phyloP scores from a whole-genome alignment of 2,888 invertebrate genomes.

The Aspidapion aeneum region DNA sequence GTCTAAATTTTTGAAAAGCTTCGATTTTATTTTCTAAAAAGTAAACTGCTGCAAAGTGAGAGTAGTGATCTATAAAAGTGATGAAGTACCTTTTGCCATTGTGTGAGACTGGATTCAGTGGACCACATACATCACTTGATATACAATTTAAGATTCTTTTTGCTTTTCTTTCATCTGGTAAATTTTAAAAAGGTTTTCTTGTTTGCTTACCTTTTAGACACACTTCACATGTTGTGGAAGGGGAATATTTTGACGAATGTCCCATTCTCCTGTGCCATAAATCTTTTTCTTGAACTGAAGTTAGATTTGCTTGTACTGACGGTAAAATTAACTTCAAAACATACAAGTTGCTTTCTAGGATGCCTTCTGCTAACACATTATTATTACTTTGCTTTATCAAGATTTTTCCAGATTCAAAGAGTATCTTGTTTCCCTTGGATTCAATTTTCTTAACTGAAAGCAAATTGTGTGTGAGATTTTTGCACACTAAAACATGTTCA shows the following conservation, averaged over 20 bases:
- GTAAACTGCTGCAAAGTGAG: too few species aligned
- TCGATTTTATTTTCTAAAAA: too few species aligned
- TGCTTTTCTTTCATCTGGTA: background rate
- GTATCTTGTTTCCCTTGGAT: background rate
- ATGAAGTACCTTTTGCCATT: too few species aligned
- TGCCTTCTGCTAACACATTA: background rate
- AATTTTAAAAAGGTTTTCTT: background rate
- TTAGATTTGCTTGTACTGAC: background rate
- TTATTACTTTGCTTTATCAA: background rate
- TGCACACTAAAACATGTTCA: background rate
- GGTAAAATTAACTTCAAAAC: background rate
- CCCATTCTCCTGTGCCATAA: background rate
- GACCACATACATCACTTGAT: background rate
- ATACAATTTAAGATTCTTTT: background rate
- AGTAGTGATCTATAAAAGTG: too few species aligned
- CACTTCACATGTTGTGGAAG: background rate
- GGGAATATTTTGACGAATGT: background rate
- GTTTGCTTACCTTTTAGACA: background rate
- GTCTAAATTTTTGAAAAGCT: too few species aligned
- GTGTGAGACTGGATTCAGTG: background rate
- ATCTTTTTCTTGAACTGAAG: background rate
- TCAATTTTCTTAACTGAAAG: background rate
- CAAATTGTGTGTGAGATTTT: background rate
- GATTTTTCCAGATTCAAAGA: background rate
- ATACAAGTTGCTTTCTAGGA: background rate